Evolutionary conservation across 53 echinoderm and acorn worm genomes (phyloP).

Genomic region (Holothuria leucospilota): DNA sequence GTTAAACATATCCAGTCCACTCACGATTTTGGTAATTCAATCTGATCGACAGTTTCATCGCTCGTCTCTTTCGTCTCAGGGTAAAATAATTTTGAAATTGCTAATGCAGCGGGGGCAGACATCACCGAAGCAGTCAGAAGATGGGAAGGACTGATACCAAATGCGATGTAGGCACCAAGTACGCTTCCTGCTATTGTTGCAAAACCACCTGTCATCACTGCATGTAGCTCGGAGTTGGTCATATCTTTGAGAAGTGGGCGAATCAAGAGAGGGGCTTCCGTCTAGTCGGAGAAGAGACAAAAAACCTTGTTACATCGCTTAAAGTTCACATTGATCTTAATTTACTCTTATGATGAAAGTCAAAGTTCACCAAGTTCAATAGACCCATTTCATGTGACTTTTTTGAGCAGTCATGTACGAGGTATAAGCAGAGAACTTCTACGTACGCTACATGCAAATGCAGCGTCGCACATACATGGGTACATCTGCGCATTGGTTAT

Average conservation of each 20-base stretch:
- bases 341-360: no score
- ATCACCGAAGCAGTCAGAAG: slow-evolving; percentile 74
- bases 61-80: slow-evolving; percentile 74
- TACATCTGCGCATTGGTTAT: no score
- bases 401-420: no score
- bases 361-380: no score
- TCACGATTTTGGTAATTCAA: slow-evolving; percentile 69
- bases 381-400: no score
- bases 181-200: slow-evolving; percentile 84
- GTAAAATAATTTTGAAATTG: slow-evolving; percentile 75
- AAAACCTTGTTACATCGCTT: no score
- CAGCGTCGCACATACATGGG: no score
- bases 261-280: slow-evolving; percentile 92
- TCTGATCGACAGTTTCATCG: slow-evolving; percentile 26
- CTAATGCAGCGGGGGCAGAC: slow-evolving; percentile 38
- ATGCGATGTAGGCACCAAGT: slow-evolving; percentile 71
- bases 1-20: not conserved
- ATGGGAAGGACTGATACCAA: slow-evolving; percentile 78
- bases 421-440: no score
- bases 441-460: no score
- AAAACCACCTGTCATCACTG: slow-evolving; percentile 97
- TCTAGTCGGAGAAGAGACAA: slow-evolving; percentile 34
- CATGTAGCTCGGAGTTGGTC: slow-evolving; percentile 94
- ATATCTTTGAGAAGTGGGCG: slow-evolving; percentile 82
- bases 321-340: no score